Conservation (phyloP, 2,113 vertebrate species). For the Okapia johnstoni region DNA sequence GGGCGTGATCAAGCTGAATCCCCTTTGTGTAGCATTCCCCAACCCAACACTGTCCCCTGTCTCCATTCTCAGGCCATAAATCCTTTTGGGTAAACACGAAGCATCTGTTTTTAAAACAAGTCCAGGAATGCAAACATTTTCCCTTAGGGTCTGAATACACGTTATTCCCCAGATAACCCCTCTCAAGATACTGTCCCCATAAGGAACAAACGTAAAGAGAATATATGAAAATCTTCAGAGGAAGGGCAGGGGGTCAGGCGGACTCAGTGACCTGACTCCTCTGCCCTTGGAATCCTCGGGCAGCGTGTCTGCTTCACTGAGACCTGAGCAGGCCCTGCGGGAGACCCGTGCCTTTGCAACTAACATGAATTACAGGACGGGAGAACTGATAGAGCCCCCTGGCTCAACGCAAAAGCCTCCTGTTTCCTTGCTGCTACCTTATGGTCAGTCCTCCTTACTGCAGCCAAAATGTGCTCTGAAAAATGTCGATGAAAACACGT, state of each 20-base stretch:
- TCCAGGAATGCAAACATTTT: not conserved
- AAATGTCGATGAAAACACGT: not conserved
- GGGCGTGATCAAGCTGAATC: not conserved
- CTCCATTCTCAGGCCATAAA: not conserved
- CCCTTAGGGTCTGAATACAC: not conserved
- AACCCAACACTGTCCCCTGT: not conserved
- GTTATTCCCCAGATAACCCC: not conserved
- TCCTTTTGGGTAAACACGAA: not conserved
- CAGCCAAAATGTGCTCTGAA: not conserved
- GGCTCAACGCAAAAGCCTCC: not conserved
- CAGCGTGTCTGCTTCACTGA: fast-evolving
- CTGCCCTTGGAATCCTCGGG: not conserved
- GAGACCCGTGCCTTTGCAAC: not conserved
- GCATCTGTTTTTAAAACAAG: not conserved
- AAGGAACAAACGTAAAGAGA: not conserved
- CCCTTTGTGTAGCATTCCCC: not conserved
- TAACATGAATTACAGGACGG: fast-evolving
- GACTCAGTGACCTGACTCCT: not conserved
- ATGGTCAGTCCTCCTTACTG: not conserved
- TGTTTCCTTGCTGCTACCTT: not conserved
- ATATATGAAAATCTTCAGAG: not conserved
- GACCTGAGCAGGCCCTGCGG: fast-evolving
- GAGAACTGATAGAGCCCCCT: not conserved
- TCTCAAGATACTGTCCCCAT: not conserved
- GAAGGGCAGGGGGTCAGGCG: not conserved